phyloP scores from a whole-genome alignment of 2,888 invertebrate genomes.

The Ecliptopera silaceata region DNA sequence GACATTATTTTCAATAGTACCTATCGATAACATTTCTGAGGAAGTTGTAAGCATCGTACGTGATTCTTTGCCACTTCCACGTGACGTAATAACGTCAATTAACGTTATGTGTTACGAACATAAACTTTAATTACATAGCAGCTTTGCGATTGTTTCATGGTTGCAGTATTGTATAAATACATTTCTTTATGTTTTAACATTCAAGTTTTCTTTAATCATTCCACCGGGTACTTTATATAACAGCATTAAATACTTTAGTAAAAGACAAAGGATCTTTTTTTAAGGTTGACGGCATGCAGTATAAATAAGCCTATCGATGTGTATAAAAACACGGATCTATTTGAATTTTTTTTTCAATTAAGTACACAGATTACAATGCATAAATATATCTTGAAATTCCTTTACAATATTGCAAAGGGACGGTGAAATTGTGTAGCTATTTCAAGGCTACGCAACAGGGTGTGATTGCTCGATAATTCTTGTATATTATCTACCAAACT shows the following conservation, averaged over 20 bases:
- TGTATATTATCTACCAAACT: not conserved
- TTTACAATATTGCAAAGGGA: conserved; percentile 2
- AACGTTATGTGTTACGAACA: conserved; percentile 6
- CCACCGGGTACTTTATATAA: no score
- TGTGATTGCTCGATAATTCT: not conserved
- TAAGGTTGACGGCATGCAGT: conserved; percentile 1
- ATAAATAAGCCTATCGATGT: not conserved
- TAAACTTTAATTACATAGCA: conserved; percentile 7
- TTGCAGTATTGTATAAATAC: conserved; percentile 1
- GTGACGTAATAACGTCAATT: conserved; percentile 20
- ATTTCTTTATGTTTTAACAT: no score
- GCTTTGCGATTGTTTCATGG: conserved; percentile 7
- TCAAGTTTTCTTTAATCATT: no score
- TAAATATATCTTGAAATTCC: not conserved
- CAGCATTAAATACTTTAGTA: not conserved
- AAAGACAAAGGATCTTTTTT: conserved; percentile 8
- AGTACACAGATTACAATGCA: not conserved
- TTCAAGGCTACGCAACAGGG: conserved; percentile 9
- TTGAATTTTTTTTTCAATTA: not conserved
- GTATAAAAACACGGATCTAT: conserved; percentile 5
- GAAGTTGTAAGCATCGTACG: conserved; percentile 15
- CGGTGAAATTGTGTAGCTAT: conserved; percentile 13
- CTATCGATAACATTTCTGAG: conserved; percentile 11
- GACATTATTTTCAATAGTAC: conserved; percentile 14
- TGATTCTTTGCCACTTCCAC: conserved; percentile 12